A percentile compares a stretch with the other conserved stretches of the same genome.
phyloP scores from a whole-genome alignment of 2,113 vertebrate genomes.

The Callithrix jacchus region DNA sequence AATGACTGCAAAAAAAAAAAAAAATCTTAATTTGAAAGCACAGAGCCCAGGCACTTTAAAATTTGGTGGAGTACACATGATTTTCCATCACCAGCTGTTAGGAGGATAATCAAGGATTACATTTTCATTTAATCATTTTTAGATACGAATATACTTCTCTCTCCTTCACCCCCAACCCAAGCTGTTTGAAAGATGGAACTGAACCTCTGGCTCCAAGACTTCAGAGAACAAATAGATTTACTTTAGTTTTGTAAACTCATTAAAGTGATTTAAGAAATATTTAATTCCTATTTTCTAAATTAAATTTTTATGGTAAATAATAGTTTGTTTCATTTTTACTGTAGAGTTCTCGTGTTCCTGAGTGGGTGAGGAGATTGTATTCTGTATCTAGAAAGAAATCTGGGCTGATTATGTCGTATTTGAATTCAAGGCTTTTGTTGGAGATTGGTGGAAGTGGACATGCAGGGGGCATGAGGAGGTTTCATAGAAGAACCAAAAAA shows the following conservation, averaged over 20 bases:
- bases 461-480: not conserved
- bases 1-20: slow-evolving; percentile 69
- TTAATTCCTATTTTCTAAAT: slow-evolving; percentile 69
- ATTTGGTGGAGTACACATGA: slow-evolving; percentile 76
- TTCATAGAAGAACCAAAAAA: not conserved
- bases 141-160: slow-evolving; percentile 63
- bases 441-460: not conserved
- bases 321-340: not conserved
- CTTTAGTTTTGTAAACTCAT: slow-evolving; percentile 71
- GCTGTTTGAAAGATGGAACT: slow-evolving; percentile 66
- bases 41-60: slow-evolving; percentile 74
- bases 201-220: slow-evolving; percentile 50
- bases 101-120: slow-evolving; percentile 81
- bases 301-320: slow-evolving; percentile 59
- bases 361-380: slow-evolving; percentile 49
- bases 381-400: slow-evolving; percentile 33
- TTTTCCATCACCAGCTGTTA: slow-evolving; percentile 79
- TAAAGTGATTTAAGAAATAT: slow-evolving; percentile 63
- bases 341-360: slow-evolving; percentile 20
- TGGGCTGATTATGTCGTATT: slow-evolving; percentile 24
- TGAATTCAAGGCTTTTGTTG: slow-evolving; percentile 5
- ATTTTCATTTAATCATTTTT: slow-evolving; percentile 82
- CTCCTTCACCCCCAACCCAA: slow-evolving; percentile 41
- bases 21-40: slow-evolving; percentile 75
- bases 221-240: slow-evolving; percentile 63